phyloP scores from a whole-genome alignment of 1,140 invertebrate genomes.

The Eupeodes corollae region DNA sequence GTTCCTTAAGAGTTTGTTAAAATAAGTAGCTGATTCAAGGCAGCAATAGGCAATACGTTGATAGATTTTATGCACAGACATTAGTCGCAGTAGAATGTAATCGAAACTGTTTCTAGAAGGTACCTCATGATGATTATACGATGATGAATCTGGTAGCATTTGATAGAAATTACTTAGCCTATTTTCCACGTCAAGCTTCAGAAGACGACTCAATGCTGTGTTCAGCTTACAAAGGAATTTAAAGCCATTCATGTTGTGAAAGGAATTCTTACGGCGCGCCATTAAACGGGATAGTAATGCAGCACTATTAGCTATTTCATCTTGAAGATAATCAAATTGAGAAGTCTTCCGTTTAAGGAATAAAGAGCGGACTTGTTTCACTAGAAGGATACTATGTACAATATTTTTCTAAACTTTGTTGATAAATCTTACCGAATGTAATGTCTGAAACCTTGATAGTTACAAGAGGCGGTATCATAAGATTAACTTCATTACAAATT shows the following conservation, averaged over 20 bases:
- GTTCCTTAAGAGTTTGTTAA: constrained; percentile 19
- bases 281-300: constrained; percentile 25
- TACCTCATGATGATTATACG: constrained; percentile 10
- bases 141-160: constrained; percentile 22
- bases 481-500: constrained; percentile 32
- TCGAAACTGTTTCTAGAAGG: constrained; percentile 24
- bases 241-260: constrained; percentile 24
- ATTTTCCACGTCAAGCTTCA: constrained; percentile 20
- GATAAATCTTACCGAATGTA: constrained; percentile 14
- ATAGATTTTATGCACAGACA: constrained; percentile 18
- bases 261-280: constrained; percentile 29
- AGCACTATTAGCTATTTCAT: constrained; percentile 21
- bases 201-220: constrained; percentile 20
- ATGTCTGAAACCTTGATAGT: constrained; percentile 18
- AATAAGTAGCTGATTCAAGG: constrained; percentile 17
- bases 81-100: constrained; percentile 20
- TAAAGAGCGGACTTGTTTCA: neutral
- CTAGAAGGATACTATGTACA: neutral
- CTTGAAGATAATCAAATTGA: neutral
- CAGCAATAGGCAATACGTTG: constrained; percentile 24
- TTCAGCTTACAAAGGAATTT: constrained; percentile 23
- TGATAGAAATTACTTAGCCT: constrained; percentile 22
- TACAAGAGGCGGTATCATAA: constrained; percentile 28
- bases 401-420: neutral
- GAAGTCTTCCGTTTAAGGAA: constrained; percentile 15